Conservation (phyloP, 1,140 invertebrate genomes). For the Prorops nasuta region DNA sequence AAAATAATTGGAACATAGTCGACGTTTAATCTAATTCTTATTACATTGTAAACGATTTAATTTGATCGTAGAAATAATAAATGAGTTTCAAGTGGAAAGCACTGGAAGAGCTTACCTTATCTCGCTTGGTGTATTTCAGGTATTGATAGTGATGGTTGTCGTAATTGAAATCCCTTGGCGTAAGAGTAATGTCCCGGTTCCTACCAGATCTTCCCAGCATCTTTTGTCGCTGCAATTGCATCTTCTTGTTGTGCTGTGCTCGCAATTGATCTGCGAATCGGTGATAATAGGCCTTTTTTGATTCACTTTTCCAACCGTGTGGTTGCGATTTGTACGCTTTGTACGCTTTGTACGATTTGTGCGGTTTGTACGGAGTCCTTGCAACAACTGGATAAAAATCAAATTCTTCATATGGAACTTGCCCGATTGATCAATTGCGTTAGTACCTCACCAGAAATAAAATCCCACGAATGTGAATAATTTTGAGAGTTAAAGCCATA, state of each 20-base stretch:
- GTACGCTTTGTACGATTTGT: too few species aligned
- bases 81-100: too few species aligned
- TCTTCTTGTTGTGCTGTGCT: conserved; percentile 62
- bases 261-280: conserved; percentile 6
- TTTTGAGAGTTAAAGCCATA: too few species aligned
- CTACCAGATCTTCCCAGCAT: conserved; percentile 67
- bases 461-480: too few species aligned
- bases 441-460: too few species aligned
- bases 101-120: conserved; percentile 67
- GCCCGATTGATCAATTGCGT: too few species aligned
- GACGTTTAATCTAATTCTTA: too few species aligned
- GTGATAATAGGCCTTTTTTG: not conserved
- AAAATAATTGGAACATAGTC: too few species aligned
- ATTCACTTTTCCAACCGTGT: not conserved
- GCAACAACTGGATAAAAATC: not conserved
- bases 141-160: conserved; percentile 81
- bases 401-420: too few species aligned
- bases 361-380: not conserved
- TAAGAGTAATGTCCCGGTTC: conserved; percentile 63
- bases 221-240: conserved; percentile 61
- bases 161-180: conserved; percentile 75
- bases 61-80: too few species aligned
- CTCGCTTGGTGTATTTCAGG: conserved; percentile 73
- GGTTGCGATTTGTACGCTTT: not conserved
- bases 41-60: too few species aligned